Conservation (phyloP, 1,140 invertebrate genomes). For the Neodiprion pinetum region DNA sequence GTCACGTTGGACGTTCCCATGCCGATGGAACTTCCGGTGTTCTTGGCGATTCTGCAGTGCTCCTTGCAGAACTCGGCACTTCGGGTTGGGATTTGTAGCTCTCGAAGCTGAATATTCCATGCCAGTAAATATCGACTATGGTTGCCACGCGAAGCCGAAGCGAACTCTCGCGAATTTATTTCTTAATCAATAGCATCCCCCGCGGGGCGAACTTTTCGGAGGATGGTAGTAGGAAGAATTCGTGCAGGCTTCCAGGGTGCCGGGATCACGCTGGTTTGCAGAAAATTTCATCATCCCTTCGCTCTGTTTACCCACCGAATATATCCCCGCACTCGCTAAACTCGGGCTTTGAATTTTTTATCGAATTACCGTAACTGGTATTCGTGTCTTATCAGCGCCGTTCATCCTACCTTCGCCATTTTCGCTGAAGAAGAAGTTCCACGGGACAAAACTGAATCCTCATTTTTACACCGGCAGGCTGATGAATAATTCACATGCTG, state of each 20-base stretch:
- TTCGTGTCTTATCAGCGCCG: background rate
- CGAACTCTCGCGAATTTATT: slow-evolving; percentile 1
- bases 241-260: background rate
- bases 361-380: background rate
- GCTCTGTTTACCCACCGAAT: background rate
- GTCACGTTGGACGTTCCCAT: background rate
- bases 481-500: too few species aligned
- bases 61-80: background rate
- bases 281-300: background rate
- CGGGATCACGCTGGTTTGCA: slow-evolving; percentile 6
- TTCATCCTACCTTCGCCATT: background rate
- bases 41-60: background rate
- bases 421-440: too few species aligned
- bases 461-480: too few species aligned
- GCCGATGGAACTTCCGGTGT: background rate
- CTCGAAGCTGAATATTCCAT: background rate
- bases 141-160: background rate
- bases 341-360: slow-evolving; percentile 1
- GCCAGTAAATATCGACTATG: slow-evolving; percentile 1
- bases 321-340: background rate
- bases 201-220: background rate
- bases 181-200: slow-evolving; percentile 1
- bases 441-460: too few species aligned
- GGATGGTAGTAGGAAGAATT: background rate
- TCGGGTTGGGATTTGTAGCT: background rate